phyloP scores from a whole-genome alignment of 2,888 invertebrate species.

The Carpatolechia fugitivella region DNA sequence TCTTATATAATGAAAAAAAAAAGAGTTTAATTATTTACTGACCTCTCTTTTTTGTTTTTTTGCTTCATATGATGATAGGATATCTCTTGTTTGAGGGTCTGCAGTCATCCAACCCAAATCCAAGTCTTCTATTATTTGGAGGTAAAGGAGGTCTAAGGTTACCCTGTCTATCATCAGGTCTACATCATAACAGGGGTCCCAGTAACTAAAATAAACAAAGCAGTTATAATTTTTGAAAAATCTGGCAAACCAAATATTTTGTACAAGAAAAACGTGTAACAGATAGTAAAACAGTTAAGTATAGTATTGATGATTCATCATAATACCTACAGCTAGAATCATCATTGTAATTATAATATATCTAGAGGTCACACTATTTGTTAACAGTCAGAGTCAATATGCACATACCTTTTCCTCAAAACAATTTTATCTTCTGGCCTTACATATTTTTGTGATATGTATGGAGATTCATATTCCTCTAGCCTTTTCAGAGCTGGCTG shows the following conservation, averaged over 20 bases:
- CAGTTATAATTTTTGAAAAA: conserved; percentile 8
- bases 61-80: conserved; percentile 85
- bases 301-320: too few species aligned
- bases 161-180: conserved; percentile 90
- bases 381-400: neutral
- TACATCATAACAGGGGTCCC: conserved; percentile 92
- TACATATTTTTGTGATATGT: conserved; percentile 91
- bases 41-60: conserved; percentile 91
- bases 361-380: neutral
- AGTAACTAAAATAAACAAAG: conserved; percentile 82
- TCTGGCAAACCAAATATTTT: too few species aligned
- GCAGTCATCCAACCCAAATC: conserved; percentile 92
- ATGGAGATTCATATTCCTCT: conserved; percentile 98
- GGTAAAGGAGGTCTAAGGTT: conserved; percentile 91
- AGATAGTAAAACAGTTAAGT: too few species aligned
- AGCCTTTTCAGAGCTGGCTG: conserved; percentile 90
- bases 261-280: too few species aligned
- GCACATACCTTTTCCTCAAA: conserved; percentile 87
- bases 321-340: too few species aligned
- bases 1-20: neutral
- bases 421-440: conserved; percentile 88
- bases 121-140: conserved; percentile 92
- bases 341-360: neutral
- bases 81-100: conserved; percentile 83
- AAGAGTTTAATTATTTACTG: conserved; percentile 30